Conservation (phyloP, 2,888 invertebrate species). For the Orthosia gothica region DNA sequence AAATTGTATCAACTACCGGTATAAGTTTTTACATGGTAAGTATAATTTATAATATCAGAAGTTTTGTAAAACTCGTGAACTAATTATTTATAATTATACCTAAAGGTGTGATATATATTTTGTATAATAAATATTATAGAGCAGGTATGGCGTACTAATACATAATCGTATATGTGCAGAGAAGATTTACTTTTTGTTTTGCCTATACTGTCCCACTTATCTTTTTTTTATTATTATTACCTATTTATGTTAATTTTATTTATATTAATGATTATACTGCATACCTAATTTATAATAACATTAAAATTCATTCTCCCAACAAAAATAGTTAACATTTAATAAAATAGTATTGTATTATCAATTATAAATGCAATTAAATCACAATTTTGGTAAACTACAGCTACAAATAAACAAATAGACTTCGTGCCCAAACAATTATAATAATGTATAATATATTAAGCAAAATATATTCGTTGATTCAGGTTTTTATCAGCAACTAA, state of each 20-base stretch:
- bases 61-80: slow-evolving; percentile 7
- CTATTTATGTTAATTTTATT: background rate
- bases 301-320: background rate
- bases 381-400: background rate
- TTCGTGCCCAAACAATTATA: slow-evolving; percentile 7
- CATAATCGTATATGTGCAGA: background rate
- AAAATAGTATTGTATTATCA: slow-evolving; percentile 3
- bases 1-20: slow-evolving; percentile 13
- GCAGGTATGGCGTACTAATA: background rate
- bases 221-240: background rate
- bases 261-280: background rate
- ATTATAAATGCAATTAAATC: background rate
- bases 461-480: slow-evolving; percentile 36
- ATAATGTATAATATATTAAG: background rate
- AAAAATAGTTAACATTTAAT: slow-evolving; percentile 7
- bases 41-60: slow-evolving; percentile 11
- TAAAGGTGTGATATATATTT: background rate
- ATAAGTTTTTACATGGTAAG: slow-evolving; percentile 15
- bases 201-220: background rate
- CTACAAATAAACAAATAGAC: background rate
- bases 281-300: background rate
- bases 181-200: background rate
- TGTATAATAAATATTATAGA: slow-evolving; percentile 9
- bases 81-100: slow-evolving; percentile 1
- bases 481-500: slow-evolving; percentile 20